These are phyloP conservation scores for Uropsilus gracilis DNA, from an alignment of 2,113 vertebrate genomes.

Conservation along the genomic window DNA sequence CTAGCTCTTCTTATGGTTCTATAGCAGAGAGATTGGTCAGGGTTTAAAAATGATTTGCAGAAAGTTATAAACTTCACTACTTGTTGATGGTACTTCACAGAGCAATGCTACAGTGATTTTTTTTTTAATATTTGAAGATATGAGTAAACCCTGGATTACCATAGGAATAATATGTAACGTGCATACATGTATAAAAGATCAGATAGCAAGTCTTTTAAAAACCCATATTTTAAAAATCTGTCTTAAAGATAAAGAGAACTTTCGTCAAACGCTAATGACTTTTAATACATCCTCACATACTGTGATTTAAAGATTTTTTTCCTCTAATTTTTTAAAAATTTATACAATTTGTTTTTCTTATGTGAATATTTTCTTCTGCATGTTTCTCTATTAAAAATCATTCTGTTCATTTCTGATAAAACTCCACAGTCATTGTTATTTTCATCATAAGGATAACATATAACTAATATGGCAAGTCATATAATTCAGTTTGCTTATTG, in stretches of 20 bases:
- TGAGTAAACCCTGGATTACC: neutral
- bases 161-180: neutral
- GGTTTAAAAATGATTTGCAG: slow-evolving; percentile 23
- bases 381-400: neutral
- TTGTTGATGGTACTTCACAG: neutral
- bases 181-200: neutral
- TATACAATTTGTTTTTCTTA: neutral
- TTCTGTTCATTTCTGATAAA: slow-evolving; percentile 33
- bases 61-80: slow-evolving; percentile 28
- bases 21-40: slow-evolving; percentile 11
- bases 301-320: neutral
- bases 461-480: neutral
- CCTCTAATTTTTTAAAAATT: neutral
- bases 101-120: neutral
- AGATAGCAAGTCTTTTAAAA: neutral
- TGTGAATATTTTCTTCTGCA: neutral
- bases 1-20: neutral
- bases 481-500: slow-evolving; percentile 24
- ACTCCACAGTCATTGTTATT: neutral
- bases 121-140: slow-evolving; percentile 6
- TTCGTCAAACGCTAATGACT: neutral
- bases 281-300: neutral
- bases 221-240: neutral
- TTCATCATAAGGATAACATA: neutral
- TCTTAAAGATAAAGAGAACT: slow-evolving; percentile 13